Conservation (phyloP, 2,113 vertebrate species). For the Laticauda colubrina region DNA sequence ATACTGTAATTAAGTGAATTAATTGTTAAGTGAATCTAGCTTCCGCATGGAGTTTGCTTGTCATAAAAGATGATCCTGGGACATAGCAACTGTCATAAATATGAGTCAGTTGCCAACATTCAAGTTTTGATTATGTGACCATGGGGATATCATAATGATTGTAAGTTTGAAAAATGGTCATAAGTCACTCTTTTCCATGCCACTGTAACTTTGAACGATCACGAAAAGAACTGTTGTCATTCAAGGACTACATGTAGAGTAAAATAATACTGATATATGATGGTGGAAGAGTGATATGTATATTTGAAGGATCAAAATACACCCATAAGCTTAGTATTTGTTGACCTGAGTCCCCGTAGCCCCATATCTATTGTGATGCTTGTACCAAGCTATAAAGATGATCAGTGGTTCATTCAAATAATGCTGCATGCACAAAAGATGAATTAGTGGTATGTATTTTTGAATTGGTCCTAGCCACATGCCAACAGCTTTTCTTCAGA, state of each 20-base stretch:
- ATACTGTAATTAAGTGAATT: no score
- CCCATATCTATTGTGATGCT: neutral
- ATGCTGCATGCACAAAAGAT: neutral
- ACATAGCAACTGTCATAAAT: no score
- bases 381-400: neutral
- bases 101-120: no score
- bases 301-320: neutral
- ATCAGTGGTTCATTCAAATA: neutral
- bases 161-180: no score
- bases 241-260: neutral
- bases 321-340: neutral
- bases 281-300: neutral
- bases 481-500: neutral
- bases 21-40: no score
- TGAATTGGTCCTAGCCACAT: neutral
- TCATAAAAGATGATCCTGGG: no score
- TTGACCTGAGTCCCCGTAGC: neutral
- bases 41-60: no score
- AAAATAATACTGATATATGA: neutral
- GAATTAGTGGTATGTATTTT: neutral
- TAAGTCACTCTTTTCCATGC: no score
- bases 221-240: no score
- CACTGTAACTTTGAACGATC: no score
- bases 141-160: no score
- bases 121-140: no score